Evolutionary conservation across 2,888 invertebrate genomes (phyloP).

Genomic region (Polyommatus iphigenia): DNA sequence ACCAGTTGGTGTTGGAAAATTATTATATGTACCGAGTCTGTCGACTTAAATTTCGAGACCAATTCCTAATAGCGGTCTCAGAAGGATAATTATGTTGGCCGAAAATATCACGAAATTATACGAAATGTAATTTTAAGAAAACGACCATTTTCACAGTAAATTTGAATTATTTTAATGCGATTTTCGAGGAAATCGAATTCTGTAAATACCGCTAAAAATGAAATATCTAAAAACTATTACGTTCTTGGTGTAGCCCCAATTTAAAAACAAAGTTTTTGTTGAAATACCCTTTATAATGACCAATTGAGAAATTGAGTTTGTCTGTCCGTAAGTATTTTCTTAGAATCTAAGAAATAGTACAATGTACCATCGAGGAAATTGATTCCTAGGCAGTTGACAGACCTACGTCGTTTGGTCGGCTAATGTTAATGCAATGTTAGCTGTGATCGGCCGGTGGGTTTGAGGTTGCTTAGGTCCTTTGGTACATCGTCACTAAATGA

Average conservation of each 20-base stretch:
- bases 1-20: too few relatives aligned
- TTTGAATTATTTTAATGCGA: background rate
- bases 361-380: too few relatives aligned
- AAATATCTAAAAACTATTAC: background rate
- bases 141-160: background rate
- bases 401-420: too few relatives aligned
- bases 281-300: background rate
- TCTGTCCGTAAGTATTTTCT: too few relatives aligned
- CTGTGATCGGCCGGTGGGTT: too few relatives aligned
- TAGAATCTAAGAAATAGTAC: too few relatives aligned
- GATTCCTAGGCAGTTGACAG: too few relatives aligned
- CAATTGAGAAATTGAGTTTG: too few relatives aligned
- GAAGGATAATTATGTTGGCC: background rate
- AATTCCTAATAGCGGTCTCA: background rate
- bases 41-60: background rate
- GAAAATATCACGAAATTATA: too few relatives aligned
- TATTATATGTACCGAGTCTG: background rate
- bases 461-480: too few relatives aligned
- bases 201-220: background rate
- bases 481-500: background rate
- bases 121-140: too few relatives aligned
- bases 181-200: background rate
- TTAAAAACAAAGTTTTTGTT: background rate
- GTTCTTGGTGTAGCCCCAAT: background rate
- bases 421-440: too few relatives aligned